Evolutionary conservation across 2,888 invertebrate species (phyloP).

Genomic region (Galeruca laticollis): DNA sequence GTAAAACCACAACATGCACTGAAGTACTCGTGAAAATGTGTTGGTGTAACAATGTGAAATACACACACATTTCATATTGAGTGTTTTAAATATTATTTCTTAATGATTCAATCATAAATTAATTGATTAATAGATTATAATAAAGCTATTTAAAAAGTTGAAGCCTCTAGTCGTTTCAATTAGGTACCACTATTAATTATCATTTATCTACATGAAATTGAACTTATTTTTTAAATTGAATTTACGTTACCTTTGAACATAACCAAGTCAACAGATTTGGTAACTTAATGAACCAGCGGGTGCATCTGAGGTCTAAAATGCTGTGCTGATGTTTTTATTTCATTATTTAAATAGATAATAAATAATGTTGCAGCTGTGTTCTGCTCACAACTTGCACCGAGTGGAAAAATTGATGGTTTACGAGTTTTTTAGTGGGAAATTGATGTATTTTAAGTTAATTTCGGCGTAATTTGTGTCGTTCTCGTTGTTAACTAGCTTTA

Average conservation of each 20-base stretch:
- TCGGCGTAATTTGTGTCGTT: slow-evolving; percentile 26
- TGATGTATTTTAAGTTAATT: slow-evolving; percentile 32
- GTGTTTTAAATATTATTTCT: too few species aligned
- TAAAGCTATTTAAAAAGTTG: too few species aligned
- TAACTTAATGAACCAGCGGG: slow-evolving; percentile 21
- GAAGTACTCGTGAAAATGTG: too few species aligned
- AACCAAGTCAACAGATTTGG: background rate
- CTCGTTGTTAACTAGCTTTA: slow-evolving; percentile 14
- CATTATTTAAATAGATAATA: slow-evolving; percentile 33
- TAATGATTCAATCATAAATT: too few species aligned
- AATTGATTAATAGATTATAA: too few species aligned
- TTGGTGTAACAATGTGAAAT: too few species aligned
- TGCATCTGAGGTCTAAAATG: slow-evolving; percentile 31
- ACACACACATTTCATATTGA: too few species aligned
- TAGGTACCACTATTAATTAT: too few species aligned
- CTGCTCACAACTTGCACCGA: slow-evolving; percentile 30
- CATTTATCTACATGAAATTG: background rate
- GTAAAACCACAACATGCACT: too few species aligned
- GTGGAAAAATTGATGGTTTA: slow-evolving; percentile 33
- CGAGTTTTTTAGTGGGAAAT: slow-evolving; percentile 28
- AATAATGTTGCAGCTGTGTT: slow-evolving; percentile 32
- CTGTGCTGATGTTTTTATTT: slow-evolving; percentile 29
- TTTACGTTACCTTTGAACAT: slow-evolving; percentile 18
- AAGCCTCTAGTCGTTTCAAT: too few species aligned
- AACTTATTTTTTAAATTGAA: background rate